Evolutionary conservation across 2,888 invertebrate species (phyloP).

Genomic region (Clunio marinus): DNA sequence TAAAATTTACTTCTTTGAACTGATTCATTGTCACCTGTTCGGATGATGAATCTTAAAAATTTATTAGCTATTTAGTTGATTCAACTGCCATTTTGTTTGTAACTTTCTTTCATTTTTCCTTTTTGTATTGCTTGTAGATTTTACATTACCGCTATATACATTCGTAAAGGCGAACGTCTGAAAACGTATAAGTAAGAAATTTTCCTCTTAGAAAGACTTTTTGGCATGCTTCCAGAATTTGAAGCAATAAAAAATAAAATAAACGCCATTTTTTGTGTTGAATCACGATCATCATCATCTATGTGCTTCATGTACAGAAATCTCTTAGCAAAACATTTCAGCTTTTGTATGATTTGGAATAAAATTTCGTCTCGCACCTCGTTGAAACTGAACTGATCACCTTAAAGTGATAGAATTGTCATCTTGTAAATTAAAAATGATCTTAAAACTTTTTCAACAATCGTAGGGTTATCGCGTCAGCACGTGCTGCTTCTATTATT

Average conservation of each 20-base stretch:
- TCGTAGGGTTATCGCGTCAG: neutral
- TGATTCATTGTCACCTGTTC: too few species aligned
- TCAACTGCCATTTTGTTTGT: conserved; percentile 33
- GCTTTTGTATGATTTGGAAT: neutral
- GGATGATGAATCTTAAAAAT: too few species aligned
- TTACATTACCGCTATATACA: neutral
- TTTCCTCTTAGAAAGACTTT: conserved; percentile 21
- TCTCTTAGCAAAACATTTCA: neutral
- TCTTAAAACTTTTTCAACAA: neutral
- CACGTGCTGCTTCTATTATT: conserved; percentile 14
- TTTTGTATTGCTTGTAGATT: neutral
- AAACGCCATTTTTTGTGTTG: conserved; percentile 37
- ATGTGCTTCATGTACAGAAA: conserved; percentile 5
- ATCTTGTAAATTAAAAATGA: neutral
- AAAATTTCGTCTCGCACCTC: conserved; percentile 7
- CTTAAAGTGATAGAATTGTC: neutral
- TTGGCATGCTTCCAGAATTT: conserved; percentile 21
- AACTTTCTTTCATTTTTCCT: too few species aligned
- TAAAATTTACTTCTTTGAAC: too few species aligned
- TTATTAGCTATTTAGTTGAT: too few species aligned
- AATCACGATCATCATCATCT: conserved; percentile 26
- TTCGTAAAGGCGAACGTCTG: neutral
- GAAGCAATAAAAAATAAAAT: conserved; percentile 19
- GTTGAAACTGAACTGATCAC: neutral
- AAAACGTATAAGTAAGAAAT: conserved; percentile 1